Evolutionary conservation across 2,797 vertebrate species (phyloP).

Genomic region (Kryptopterus vitreolus): DNA sequence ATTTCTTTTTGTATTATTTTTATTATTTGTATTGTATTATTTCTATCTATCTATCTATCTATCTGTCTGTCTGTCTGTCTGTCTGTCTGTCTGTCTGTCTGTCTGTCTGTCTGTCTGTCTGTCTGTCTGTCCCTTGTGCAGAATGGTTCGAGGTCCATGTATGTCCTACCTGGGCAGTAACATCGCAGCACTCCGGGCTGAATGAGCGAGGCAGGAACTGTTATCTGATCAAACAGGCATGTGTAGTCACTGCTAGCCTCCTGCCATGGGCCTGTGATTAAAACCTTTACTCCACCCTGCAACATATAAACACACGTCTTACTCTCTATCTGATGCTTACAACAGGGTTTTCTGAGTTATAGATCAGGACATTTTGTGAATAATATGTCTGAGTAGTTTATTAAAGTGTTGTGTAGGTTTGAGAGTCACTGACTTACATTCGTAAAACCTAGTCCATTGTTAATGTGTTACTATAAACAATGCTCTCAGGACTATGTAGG

Average conservation of each 20-base stretch:
- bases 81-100: no score
- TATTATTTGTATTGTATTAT: no score
- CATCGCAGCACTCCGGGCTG: conserved; percentile 97
- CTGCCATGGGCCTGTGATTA: conserved; percentile 98
- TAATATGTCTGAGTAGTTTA: not conserved
- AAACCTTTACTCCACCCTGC: conserved; percentile 96
- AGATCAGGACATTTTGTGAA: not conserved
- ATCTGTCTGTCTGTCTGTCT: no score
- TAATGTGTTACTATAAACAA: no score
- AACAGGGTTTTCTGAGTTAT: not conserved
- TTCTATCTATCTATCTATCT: no score
- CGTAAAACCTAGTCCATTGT: not conserved
- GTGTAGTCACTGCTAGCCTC: conserved; percentile 96
- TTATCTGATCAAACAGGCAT: conserved; percentile 98
- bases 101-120: no score
- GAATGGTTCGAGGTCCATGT: not conserved
- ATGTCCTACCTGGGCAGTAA: conserved; percentile 91
- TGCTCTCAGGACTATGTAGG: no score
- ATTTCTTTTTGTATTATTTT: no score
- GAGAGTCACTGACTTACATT: not conserved
- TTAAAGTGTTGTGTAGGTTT: not conserved
- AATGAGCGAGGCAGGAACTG: conserved; percentile 95
- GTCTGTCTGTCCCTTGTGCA: no score
- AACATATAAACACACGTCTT: conserved; percentile 26
- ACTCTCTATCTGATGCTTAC: not conserved